Evolutionary conservation across 1,140 invertebrate species (phyloP).

Genomic region (Habropoda laboriosa): DNA sequence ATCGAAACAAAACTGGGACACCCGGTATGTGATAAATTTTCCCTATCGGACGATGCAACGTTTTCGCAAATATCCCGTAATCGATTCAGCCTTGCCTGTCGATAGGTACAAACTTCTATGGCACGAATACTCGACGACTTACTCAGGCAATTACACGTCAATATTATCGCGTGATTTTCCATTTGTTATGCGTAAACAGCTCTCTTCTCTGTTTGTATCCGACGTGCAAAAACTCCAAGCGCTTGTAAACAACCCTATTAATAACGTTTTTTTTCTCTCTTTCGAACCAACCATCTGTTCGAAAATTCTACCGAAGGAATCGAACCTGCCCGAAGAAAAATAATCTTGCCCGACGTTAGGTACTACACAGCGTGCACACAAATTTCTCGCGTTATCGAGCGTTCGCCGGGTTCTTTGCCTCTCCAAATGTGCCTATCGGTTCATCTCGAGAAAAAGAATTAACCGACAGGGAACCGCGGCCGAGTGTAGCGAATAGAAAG

Average conservation of each 20-base stretch:
- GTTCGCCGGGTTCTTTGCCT: background rate
- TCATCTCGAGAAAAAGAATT: background rate
- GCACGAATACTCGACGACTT: background rate
- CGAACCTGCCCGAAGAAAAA: background rate
- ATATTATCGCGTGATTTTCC: constrained; percentile 46
- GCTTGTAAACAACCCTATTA: background rate
- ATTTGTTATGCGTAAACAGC: constrained; percentile 29
- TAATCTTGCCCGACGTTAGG: no score
- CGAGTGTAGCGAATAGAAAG: background rate
- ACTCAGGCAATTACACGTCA: background rate
- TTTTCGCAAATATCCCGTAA: constrained; percentile 8
- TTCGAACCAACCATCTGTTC: background rate
- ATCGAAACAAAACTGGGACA: no score
- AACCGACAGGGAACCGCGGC: background rate
- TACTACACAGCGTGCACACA: no score
- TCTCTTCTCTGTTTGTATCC: background rate
- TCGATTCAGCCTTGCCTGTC: background rate
- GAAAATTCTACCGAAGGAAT: no score
- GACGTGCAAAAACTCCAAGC: background rate
- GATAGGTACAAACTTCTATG: background rate
- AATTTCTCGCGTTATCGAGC: background rate
- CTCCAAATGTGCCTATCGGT: background rate
- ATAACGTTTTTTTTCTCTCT: no score
- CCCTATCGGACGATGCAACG: background rate
- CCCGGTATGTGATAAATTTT: background rate